Conservation (phyloP, 2,113 vertebrate species). For the Arothron firmamentum region DNA sequence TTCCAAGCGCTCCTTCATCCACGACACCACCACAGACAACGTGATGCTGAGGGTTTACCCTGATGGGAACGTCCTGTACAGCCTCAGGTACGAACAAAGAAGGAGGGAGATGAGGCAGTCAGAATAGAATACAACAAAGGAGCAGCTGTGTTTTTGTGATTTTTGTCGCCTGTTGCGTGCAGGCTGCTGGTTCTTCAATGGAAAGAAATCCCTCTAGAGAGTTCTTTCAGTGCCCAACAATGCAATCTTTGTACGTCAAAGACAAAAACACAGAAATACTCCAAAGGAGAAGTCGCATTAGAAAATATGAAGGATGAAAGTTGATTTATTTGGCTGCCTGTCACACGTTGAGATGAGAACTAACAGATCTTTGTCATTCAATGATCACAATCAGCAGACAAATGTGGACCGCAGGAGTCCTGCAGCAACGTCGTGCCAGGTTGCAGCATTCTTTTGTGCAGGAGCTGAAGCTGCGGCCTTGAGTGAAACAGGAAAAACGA, state of each 20-base stretch:
- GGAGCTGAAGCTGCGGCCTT: no score
- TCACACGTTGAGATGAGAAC: not conserved
- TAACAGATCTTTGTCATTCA: not conserved
- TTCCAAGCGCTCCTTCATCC: slow-evolving; percentile 96
- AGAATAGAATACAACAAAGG: not conserved
- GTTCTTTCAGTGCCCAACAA: no score
- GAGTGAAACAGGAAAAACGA: no score
- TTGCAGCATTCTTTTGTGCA: no score
- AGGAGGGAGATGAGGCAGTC: not conserved
- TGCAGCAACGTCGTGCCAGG: no score
- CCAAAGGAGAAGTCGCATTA: not conserved
- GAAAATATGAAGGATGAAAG: not conserved
- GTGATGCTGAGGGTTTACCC: slow-evolving; percentile 96
- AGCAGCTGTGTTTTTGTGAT: no score
- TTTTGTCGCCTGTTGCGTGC: no score
- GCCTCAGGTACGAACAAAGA: slow-evolving; percentile 80
- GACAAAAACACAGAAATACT: not conserved
- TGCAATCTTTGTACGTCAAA: not conserved
- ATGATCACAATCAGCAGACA: not conserved
- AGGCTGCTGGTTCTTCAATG: no score
- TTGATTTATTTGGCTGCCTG: not conserved
- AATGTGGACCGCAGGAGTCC: no score
- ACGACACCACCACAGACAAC: slow-evolving; percentile 95
- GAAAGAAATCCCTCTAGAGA: no score
- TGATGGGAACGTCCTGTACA: slow-evolving; percentile 94